Evolutionary conservation across 2,113 vertebrate species (phyloP).

Genomic region (Catharus minimus): DNA sequence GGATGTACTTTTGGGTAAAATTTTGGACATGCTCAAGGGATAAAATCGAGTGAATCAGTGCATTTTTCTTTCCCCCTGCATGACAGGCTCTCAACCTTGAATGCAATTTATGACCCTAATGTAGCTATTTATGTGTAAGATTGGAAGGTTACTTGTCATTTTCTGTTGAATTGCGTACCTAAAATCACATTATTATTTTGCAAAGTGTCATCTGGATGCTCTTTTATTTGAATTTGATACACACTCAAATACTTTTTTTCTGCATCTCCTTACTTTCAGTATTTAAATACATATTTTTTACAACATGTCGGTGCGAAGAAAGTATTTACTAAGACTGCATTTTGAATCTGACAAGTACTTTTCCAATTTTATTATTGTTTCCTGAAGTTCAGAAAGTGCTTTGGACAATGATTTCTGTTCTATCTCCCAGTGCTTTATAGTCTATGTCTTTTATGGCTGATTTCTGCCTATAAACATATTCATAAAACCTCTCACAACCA

Average conservation of each 20-base stretch:
- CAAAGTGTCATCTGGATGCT: background rate
- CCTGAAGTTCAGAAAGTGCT: constrained; percentile 45
- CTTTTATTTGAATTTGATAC: background rate
- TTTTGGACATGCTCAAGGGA: background rate
- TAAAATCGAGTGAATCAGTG: background rate
- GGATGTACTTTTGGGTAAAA: background rate
- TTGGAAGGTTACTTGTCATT: background rate
- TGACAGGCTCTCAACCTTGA: background rate
- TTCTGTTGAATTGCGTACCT: background rate
- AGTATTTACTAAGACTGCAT: constrained; percentile 2
- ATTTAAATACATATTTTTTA: background rate
- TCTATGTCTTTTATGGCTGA: constrained; percentile 45
- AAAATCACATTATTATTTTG: background rate
- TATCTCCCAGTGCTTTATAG: constrained; percentile 22
- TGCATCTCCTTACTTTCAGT: background rate
- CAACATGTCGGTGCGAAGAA: background rate
- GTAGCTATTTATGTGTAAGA: background rate
- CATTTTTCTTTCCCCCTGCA: background rate
- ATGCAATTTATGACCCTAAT: background rate
- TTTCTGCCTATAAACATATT: constrained; percentile 59
- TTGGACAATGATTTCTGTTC: constrained; percentile 37
- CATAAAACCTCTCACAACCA: constrained; percentile 45
- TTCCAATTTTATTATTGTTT: constrained; percentile 12
- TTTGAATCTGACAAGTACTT: constrained; percentile 41
- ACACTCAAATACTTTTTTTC: background rate